Evolutionary conservation across 1,140 invertebrate species (phyloP).

Genomic region (Drosophila mayri): DNA sequence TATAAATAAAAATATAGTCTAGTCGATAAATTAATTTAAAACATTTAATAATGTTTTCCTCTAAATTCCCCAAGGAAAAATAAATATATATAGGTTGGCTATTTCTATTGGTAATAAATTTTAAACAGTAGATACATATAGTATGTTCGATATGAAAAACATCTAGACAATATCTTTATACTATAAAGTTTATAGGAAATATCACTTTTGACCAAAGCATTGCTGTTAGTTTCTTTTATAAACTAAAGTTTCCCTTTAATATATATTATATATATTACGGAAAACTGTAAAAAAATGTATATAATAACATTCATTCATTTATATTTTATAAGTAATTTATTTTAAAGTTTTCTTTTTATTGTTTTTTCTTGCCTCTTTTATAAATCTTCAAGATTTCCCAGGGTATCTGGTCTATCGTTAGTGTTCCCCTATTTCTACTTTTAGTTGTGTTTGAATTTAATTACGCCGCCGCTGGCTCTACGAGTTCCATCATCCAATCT

Average conservation of each 20-base stretch:
- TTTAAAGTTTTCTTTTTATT: too few relatives aligned
- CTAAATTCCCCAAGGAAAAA: background rate
- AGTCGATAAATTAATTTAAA: background rate
- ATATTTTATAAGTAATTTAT: too few relatives aligned
- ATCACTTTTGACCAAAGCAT: too few relatives aligned
- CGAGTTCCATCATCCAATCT: slow-evolving; percentile 74
- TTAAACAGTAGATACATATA: background rate
- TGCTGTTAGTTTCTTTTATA: background rate
- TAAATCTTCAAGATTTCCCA: background rate
- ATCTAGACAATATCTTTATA: background rate
- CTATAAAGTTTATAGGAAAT: too few relatives aligned
- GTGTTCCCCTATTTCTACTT: background rate
- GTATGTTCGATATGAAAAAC: too few relatives aligned
- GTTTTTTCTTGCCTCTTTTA: too few relatives aligned
- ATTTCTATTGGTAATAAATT: slow-evolving; percentile 1
- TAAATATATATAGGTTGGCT: background rate
- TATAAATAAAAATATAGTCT: background rate
- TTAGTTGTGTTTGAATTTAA: slow-evolving; percentile 54
- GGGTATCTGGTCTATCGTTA: slow-evolving; percentile 13
- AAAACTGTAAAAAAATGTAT: too few relatives aligned
- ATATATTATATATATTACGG: too few relatives aligned
- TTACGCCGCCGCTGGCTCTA: slow-evolving; percentile 62
- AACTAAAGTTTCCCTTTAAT: background rate
- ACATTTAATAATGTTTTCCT: background rate
- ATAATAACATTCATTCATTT: too few relatives aligned